These are phyloP conservation scores for Diplodus puntazzo DNA, from an alignment of 2,797 vertebrate species.

Conservation along the genomic window DNA sequence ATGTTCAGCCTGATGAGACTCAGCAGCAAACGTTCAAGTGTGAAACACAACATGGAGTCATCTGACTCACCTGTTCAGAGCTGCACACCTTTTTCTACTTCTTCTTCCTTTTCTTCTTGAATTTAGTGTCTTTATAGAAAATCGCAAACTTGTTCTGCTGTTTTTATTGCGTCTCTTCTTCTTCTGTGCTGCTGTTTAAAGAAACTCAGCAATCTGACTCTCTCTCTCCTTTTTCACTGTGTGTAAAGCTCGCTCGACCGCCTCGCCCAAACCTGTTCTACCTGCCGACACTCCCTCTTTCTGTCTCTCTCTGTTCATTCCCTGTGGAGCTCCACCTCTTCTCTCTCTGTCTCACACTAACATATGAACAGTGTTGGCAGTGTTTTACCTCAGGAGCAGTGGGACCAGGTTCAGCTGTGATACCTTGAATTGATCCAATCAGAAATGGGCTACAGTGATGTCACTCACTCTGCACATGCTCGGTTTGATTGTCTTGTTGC, in stretches of 20 bases:
- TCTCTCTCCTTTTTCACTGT: conserved; percentile 3
- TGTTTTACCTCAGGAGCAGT: background rate
- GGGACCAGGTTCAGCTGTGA: too few relatives aligned
- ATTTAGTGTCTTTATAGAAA: background rate
- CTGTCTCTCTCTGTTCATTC: conserved; percentile 13
- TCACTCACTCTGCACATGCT: too few relatives aligned
- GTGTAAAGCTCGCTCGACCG: conserved; percentile 22
- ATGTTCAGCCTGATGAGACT: too few relatives aligned
- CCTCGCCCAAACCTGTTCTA: conserved; percentile 73
- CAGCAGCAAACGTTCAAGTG: too few relatives aligned
- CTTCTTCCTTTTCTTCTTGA: background rate
- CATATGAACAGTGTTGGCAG: too few relatives aligned
- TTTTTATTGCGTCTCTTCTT: background rate
- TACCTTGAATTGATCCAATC: too few relatives aligned
- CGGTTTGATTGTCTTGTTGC: too few relatives aligned
- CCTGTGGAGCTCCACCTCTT: conserved; percentile 17
- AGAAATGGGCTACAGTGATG: too few relatives aligned
- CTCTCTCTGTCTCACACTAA: background rate
- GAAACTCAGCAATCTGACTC: conserved; percentile 18
- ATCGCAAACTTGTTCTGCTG: background rate
- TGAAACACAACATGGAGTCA: conserved; percentile 27
- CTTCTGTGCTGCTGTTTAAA: background rate
- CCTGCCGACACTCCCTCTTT: conserved; percentile 50
- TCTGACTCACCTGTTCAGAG: conserved; percentile 40
- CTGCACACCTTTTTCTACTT: background rate